Percentiles rank a stretch among this genome's conserved stretches.
Conservation (phyloP, 2,888 invertebrate genomes). For the Epiblema foenella region DNA sequence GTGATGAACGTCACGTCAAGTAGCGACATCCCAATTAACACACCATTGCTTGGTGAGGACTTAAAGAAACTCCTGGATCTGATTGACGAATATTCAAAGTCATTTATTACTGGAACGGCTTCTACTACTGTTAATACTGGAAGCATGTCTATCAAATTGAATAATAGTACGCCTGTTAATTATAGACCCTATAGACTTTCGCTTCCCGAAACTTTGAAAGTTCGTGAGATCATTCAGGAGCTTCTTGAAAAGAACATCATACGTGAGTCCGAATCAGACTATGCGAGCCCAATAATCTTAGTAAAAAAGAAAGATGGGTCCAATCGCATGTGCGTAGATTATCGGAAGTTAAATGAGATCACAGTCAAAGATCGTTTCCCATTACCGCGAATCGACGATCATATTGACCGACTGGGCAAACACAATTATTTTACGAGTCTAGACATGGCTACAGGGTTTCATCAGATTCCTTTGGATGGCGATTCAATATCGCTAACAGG, state of each 20-base stretch:
- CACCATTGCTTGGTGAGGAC: constrained; percentile 30
- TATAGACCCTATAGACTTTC: constrained; percentile 51
- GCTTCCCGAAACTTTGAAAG: constrained; percentile 46
- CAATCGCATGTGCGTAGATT: constrained; percentile 26
- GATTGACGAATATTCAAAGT: constrained; percentile 45
- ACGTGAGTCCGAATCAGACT: not conserved
- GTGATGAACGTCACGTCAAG: not conserved
- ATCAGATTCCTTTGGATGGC: not conserved
- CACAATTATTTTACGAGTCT: constrained; percentile 41
- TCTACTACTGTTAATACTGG: constrained; percentile 50
- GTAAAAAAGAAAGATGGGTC: constrained; percentile 41
- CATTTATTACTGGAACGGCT: constrained; percentile 49
- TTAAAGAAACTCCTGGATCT: constrained; percentile 15
- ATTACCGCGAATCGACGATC: constrained; percentile 18
- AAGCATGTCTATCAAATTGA: constrained; percentile 49
- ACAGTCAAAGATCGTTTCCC: constrained; percentile 50
- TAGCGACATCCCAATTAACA: constrained; percentile 5
- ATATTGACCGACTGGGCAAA: constrained; percentile 26
- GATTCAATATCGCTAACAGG: not conserved
- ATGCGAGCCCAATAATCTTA: constrained; percentile 20
- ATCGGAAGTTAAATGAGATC: constrained; percentile 46
- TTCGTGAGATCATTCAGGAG: constrained; percentile 15
- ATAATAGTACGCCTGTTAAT: constrained; percentile 43
- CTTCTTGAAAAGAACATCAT: constrained; percentile 11
- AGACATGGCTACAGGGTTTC: too few relatives aligned